Evolutionary conservation across 2,797 vertebrate genomes (phyloP).

Genomic region (Zalophus californianus): DNA sequence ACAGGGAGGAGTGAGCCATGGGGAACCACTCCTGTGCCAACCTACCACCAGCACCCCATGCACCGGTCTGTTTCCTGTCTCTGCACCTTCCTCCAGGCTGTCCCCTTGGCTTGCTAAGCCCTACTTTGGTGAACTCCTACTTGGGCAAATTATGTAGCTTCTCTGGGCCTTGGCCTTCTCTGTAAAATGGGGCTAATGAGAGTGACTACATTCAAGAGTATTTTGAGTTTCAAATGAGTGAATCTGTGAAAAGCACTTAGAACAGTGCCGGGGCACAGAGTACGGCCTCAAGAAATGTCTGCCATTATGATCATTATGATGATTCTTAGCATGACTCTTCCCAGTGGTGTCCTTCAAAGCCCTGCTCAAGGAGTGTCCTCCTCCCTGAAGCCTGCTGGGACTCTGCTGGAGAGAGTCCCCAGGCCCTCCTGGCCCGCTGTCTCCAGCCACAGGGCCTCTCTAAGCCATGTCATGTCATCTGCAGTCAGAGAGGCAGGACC

Average conservation of each 20-base stretch:
- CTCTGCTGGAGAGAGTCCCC: background rate
- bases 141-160: background rate
- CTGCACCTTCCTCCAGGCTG: background rate
- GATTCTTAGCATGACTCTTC: background rate
- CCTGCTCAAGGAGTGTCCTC: background rate
- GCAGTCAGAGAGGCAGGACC: too few species aligned
- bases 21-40: fast-evolving
- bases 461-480: background rate
- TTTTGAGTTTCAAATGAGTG: background rate
- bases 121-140: background rate
- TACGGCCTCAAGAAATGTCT: background rate
- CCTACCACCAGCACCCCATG: background rate
- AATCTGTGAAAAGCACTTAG: background rate
- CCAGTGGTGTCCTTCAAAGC: background rate
- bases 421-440: too few species aligned
- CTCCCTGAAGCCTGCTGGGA: background rate
- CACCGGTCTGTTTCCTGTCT: background rate
- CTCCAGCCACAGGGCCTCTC: too few species aligned
- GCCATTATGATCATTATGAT: too few species aligned
- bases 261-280: background rate
- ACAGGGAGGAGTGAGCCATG: background rate
- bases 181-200: background rate
- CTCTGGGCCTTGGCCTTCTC: background rate
- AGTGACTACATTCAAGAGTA: background rate
- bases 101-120: background rate